Percentiles rank a stretch among this genome's conserved stretches.
Evolutionary conservation across 2,113 vertebrate species (phyloP).

Genomic region (Synodontis membranacea): DNA sequence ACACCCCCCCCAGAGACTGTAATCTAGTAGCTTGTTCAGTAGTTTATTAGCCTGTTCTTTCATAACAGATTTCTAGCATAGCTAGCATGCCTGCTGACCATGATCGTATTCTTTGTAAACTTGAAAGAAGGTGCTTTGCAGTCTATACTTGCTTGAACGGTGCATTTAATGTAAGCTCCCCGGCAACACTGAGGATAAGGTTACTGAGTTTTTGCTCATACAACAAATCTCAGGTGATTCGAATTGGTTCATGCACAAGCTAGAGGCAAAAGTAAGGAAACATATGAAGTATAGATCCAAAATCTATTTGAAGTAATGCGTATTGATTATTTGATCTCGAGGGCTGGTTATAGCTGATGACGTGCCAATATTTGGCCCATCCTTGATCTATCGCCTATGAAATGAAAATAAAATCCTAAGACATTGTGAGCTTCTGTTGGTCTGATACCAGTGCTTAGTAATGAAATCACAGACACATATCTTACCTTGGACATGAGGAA

Average conservation of each 20-base stretch:
- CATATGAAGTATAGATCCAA: not conserved
- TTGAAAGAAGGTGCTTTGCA: not conserved
- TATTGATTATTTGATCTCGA: not conserved
- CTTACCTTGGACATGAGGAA: slow-evolving; percentile 69
- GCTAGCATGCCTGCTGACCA: not conserved
- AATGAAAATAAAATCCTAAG: not conserved
- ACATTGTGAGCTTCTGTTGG: not conserved
- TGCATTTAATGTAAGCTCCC: not conserved
- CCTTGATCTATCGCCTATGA: not conserved
- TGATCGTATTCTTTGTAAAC: not conserved
- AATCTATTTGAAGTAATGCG: not conserved
- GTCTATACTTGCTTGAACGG: not conserved
- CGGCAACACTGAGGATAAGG: not conserved
- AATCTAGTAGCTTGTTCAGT: not conserved
- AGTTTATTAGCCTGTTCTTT: not conserved
- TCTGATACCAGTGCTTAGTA: slow-evolving; percentile 33
- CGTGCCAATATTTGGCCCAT: not conserved
- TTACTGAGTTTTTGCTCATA: not conserved
- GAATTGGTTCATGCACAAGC: not conserved
- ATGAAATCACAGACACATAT: slow-evolving; percentile 26
- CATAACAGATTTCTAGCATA: not conserved
- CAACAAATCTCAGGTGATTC: not conserved
- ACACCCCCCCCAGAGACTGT: not conserved
- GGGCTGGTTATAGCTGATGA: not conserved
- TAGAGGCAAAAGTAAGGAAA: not conserved